phyloP scores from a whole-genome alignment of 1,140 invertebrate species.

The Chionoecetes opilio region DNA sequence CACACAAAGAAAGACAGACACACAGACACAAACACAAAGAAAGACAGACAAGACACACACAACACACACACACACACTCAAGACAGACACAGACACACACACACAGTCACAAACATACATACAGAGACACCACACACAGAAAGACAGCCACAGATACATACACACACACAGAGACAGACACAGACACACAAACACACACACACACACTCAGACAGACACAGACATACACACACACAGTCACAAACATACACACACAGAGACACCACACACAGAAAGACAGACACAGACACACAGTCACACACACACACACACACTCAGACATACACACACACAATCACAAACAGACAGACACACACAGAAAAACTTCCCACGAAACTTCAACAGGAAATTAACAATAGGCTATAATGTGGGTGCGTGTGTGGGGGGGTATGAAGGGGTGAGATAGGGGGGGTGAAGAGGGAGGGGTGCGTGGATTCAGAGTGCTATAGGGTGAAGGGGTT shows the following conservation, averaged over 20 bases:
- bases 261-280: background rate
- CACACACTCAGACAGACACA: background rate
- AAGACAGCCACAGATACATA: background rate
- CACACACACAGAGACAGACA: background rate
- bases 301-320: conserved; percentile 1
- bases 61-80: conserved; percentile 27
- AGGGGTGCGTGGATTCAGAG: too few species aligned
- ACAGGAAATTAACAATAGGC: conserved; percentile 10
- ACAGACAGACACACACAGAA: background rate
- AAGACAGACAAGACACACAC: too few species aligned
- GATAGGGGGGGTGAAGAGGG: too few species aligned
- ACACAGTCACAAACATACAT: too few species aligned
- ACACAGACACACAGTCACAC: background rate
- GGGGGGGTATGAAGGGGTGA: background rate
- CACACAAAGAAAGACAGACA: too few species aligned
- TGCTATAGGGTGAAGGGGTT: too few species aligned
- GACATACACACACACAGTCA: background rate
- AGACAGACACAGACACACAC: background rate
- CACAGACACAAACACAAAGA: too few species aligned
- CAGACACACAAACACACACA: background rate
- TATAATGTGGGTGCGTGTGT: background rate
- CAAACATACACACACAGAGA: background rate
- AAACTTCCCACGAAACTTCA: background rate
- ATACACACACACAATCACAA: background rate
- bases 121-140: too few species aligned